phyloP scores from a whole-genome alignment of 2,797 vertebrate genomes.

The Enteromius fasciolatus region DNA sequence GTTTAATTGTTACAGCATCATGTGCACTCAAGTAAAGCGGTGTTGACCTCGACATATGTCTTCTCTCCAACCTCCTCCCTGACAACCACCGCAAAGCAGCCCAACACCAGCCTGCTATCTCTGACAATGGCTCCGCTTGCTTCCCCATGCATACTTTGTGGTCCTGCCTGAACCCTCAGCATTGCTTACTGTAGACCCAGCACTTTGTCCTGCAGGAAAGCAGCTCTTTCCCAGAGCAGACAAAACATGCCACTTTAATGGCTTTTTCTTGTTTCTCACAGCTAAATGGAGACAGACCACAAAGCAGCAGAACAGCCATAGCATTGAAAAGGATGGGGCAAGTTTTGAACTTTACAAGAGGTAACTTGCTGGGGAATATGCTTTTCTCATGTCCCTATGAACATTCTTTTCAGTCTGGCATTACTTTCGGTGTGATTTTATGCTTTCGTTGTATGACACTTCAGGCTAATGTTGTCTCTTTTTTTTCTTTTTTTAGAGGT shows the following conservation, averaged over 20 bases:
- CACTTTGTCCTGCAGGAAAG: conserved; percentile 38
- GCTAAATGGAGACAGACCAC: conserved; percentile 33
- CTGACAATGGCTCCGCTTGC: conserved; percentile 19
- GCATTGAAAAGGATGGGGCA: conserved; percentile 33
- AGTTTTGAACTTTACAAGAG: conserved; percentile 39
- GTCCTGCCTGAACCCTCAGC: conserved; percentile 16
- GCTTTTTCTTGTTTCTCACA: conserved; percentile 51
- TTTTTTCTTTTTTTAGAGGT: background rate
- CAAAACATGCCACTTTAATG: conserved; percentile 54
- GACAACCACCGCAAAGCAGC: conserved; percentile 39
- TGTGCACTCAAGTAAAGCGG: conserved; percentile 42
- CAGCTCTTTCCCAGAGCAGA: conserved; percentile 18
- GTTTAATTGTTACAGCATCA: conserved; percentile 46
- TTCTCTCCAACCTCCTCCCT: conserved; percentile 34
- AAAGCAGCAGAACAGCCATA: conserved; percentile 21
- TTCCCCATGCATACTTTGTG: conserved; percentile 22
- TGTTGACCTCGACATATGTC: conserved; percentile 35
- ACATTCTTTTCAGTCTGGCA: background rate
- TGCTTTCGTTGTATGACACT: conserved; percentile 25
- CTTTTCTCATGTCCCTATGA: conserved; percentile 15
- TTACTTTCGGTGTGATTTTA: background rate
- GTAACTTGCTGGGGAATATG: background rate
- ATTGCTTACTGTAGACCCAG: conserved; percentile 33
- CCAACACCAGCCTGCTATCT: conserved; percentile 29
- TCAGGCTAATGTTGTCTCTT: conserved; percentile 1